phyloP scores from a whole-genome alignment of 2,888 invertebrate species.

The Caenorhabditis wallacei region DNA sequence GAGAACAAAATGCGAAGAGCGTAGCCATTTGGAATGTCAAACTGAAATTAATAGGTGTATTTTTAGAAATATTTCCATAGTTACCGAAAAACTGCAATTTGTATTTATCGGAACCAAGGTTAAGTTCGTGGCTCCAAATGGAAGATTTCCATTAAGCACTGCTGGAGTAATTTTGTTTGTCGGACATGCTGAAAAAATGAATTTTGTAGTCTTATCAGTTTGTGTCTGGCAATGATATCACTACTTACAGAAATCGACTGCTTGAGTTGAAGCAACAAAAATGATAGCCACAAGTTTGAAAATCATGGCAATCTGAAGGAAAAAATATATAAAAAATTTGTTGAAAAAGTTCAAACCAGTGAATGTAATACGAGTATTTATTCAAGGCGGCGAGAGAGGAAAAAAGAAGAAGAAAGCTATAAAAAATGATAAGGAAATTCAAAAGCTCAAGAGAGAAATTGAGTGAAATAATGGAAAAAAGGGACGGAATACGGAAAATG shows the following conservation, averaged over 20 bases:
- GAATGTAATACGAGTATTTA: no score
- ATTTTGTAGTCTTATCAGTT: not conserved
- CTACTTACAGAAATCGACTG: not conserved
- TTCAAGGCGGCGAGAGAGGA: no score
- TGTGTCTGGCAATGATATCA: not conserved
- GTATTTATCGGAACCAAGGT: slow-evolving; percentile 9
- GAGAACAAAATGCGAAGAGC: slow-evolving; percentile 22
- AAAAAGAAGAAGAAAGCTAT: no score
- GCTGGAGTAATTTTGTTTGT: not conserved
- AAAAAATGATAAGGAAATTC: no score
- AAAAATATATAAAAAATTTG: not conserved
- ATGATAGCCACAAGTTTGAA: not conserved
- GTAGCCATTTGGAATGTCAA: slow-evolving; percentile 43
- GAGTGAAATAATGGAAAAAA: no score
- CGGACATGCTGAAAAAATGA: slow-evolving; percentile 25
- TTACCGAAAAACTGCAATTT: slow-evolving; percentile 31
- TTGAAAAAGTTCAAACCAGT: not conserved
- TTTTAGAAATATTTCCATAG: not conserved
- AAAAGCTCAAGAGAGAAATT: no score
- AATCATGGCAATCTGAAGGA: not conserved
- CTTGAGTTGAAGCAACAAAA: not conserved
- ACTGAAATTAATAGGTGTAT: slow-evolving; percentile 16
- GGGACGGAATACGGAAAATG: no score
- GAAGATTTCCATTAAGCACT: not conserved
- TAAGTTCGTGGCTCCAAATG: not conserved